These are phyloP conservation scores for Martes martes DNA, from an alignment of 2,113 vertebrate genomes.

Conservation along the genomic window DNA sequence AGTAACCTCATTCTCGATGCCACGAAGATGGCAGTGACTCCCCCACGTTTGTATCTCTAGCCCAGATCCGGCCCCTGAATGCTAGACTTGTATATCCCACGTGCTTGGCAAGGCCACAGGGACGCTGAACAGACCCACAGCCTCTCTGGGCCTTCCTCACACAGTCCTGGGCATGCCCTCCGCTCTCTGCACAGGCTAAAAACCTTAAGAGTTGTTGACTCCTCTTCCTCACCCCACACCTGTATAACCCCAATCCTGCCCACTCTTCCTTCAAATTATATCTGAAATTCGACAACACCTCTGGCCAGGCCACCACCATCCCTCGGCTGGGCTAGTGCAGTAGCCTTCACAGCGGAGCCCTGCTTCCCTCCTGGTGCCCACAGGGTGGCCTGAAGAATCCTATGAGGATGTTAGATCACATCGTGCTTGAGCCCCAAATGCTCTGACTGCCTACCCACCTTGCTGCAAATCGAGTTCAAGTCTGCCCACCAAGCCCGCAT, in stretches of 20 bases:
- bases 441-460: not conserved
- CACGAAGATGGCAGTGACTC: rapidly evolving
- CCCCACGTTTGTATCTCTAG: not conserved
- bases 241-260: not conserved
- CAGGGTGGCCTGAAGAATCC: rapidly evolving
- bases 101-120: rapidly evolving
- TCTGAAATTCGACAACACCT: not conserved
- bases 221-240: not conserved
- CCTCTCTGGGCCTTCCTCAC: not conserved
- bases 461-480: not conserved
- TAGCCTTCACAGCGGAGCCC: not conserved
- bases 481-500: too few relatives aligned
- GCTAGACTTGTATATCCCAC: rapidly evolving
- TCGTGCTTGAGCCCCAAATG: not conserved
- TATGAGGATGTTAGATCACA: too few relatives aligned
- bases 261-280: not conserved
- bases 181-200: not conserved
- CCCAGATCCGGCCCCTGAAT: not conserved
- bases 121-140: not conserved
- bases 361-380: not conserved
- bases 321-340: not conserved
- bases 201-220: too few relatives aligned
- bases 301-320: not conserved
- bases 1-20: not conserved
- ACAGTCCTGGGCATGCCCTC: not conserved